These are phyloP conservation scores for Palaemon carinicauda DNA, from an alignment of 1,140 invertebrate species.

Conservation along the genomic window DNA sequence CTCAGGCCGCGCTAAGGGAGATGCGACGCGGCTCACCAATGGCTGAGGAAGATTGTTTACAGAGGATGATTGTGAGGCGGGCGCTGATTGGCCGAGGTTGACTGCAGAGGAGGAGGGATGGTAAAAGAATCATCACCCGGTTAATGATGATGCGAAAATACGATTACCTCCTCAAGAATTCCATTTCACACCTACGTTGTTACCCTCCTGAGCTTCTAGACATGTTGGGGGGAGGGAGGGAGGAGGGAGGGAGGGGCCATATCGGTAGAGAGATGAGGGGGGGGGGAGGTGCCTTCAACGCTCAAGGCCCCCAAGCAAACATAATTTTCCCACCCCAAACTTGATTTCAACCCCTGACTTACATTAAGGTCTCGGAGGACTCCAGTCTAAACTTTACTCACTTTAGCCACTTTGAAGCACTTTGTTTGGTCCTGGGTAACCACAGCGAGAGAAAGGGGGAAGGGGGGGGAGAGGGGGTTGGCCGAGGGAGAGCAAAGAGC, in stretches of 20 bases:
- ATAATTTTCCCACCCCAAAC: conserved; percentile 49
- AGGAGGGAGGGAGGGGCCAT: no score
- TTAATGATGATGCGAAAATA: conserved; percentile 57
- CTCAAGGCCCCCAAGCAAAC: conserved; percentile 34
- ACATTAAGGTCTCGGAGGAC: conserved; percentile 39
- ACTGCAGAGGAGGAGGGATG: conserved; percentile 55
- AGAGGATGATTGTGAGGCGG: conserved; percentile 45
- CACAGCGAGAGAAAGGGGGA: conserved; percentile 25
- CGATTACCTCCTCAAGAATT: conserved; percentile 57
- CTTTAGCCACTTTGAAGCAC: conserved; percentile 51
- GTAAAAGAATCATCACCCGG: conserved; percentile 56
- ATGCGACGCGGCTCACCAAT: conserved; percentile 53
- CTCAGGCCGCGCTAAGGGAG: conserved; percentile 32
- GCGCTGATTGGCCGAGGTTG: conserved; percentile 38
- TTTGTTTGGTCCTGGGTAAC: conserved; percentile 53
- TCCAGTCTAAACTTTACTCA: conserved; percentile 50
- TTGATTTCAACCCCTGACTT: conserved; percentile 52
- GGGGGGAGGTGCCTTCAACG: not conserved
- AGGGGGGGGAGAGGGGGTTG: not conserved
- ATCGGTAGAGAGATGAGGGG: no score
- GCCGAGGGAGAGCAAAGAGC: not conserved
- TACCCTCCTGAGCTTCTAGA: conserved; percentile 45
- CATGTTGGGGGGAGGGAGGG: conserved; percentile 32
- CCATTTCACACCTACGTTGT: conserved; percentile 56
- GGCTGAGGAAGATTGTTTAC: conserved; percentile 55